phyloP scores from a whole-genome alignment of 2,797 vertebrate species.

The Petrocephalus schoutedeni region DNA sequence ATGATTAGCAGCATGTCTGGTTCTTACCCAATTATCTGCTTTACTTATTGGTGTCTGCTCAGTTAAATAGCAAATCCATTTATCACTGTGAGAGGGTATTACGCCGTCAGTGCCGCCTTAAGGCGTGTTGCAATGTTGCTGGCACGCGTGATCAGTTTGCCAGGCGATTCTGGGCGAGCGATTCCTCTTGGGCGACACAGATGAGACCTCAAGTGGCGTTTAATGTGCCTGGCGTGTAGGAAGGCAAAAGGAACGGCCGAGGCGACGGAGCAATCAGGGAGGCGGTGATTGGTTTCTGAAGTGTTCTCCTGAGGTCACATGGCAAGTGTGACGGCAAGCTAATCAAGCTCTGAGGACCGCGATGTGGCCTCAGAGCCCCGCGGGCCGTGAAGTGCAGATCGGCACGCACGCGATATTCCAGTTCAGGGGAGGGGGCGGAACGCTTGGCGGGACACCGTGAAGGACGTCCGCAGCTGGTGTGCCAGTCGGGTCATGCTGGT shows the following conservation, averaged over 20 bases:
- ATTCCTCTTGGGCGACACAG: not conserved
- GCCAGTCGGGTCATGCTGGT: conserved; percentile 74
- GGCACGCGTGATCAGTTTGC: not conserved
- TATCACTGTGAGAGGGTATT: not conserved
- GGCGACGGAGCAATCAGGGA: not conserved
- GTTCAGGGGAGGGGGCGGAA: not conserved
- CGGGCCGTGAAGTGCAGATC: not conserved
- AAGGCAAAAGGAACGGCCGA: not conserved
- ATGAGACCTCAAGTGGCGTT: not conserved
- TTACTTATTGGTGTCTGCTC: not conserved
- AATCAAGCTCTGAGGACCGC: conserved; percentile 1
- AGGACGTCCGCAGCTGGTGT: not conserved
- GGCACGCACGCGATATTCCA: not conserved
- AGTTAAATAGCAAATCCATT: not conserved
- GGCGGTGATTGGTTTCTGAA: not conserved
- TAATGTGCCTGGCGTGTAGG: not conserved
- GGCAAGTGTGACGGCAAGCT: not conserved
- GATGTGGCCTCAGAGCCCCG: not conserved
- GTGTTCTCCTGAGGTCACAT: not conserved
- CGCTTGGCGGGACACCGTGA: conserved; percentile 49
- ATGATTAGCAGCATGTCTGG: not conserved
- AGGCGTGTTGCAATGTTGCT: not conserved
- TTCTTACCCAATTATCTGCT: not conserved
- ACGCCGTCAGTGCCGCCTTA: not conserved
- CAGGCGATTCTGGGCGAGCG: not conserved